Evolutionary conservation across 2,113 vertebrate species (phyloP).

Genomic region (Microtus ochrogaster): DNA sequence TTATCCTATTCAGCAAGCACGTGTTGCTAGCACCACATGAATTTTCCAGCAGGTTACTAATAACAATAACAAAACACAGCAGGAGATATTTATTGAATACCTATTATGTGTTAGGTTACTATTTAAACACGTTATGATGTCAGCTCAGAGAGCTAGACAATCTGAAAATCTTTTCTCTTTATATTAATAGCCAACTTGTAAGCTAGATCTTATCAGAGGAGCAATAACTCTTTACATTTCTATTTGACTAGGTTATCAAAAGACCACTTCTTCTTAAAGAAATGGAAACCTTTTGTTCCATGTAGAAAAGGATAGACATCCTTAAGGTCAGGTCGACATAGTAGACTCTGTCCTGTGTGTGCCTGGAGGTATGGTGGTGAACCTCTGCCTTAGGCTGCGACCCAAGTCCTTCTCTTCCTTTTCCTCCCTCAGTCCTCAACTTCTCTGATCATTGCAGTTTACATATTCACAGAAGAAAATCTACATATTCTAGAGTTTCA

Average conservation of each 20-base stretch:
- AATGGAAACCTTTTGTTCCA: no score
- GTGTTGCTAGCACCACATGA: neutral
- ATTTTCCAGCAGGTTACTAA: neutral
- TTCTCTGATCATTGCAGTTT: constrained; percentile 61
- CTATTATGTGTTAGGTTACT: neutral
- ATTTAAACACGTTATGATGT: neutral
- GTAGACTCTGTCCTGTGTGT: neutral
- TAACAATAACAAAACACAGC: neutral
- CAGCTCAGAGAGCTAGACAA: neutral
- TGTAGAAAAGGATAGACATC: neutral
- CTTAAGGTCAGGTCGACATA: neutral
- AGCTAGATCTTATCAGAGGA: neutral
- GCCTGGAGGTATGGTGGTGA: neutral
- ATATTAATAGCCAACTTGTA: neutral
- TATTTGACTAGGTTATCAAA: constrained; percentile 5
- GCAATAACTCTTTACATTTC: neutral
- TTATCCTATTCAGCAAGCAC: neutral
- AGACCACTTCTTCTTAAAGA: neutral
- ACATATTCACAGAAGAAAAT: constrained; percentile 66
- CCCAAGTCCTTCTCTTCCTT: neutral
- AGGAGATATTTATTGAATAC: neutral
- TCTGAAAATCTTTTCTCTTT: constrained; percentile 1
- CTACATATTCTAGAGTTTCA: constrained; percentile 77
- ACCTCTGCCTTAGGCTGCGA: neutral
- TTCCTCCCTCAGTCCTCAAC: neutral